phyloP scores from a whole-genome alignment of 2,888 invertebrate genomes.

The Alsophila aescularia region DNA sequence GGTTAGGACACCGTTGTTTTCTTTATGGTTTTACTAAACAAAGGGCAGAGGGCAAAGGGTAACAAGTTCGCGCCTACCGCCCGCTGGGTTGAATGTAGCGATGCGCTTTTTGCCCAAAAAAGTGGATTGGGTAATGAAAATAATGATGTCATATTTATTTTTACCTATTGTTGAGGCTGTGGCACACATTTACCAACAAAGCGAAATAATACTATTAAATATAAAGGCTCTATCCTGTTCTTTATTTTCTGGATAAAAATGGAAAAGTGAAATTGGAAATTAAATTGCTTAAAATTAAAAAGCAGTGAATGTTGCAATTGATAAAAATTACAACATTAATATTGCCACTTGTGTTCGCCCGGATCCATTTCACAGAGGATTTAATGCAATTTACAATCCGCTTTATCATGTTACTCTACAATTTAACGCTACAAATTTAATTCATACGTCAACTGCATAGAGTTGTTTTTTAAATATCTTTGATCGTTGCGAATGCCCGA shows the following conservation, averaged over 20 bases:
- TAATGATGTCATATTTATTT: constrained; percentile 59
- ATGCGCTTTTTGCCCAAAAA: constrained; percentile 59
- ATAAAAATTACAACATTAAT: constrained; percentile 44
- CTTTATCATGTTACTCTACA: background rate
- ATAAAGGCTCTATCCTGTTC: too few relatives aligned
- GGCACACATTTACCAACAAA: background rate
- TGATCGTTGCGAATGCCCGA: constrained; percentile 20
- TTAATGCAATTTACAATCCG: constrained; percentile 41
- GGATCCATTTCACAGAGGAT: constrained; percentile 39
- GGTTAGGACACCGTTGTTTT: constrained; percentile 74
- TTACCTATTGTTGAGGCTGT: constrained; percentile 7
- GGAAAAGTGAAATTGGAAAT: background rate
- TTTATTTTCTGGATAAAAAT: background rate
- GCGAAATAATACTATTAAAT: too few relatives aligned
- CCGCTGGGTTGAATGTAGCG: constrained; percentile 60
- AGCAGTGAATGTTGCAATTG: constrained; percentile 49
- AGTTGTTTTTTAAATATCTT: constrained; percentile 19
- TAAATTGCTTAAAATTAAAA: constrained; percentile 19
- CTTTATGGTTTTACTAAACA: constrained; percentile 67
- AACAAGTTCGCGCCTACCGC: constrained; percentile 72
- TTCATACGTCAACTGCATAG: constrained; percentile 24
- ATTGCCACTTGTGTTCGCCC: constrained; percentile 49
- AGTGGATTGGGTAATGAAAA: constrained; percentile 54
- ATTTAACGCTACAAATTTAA: constrained; percentile 28
- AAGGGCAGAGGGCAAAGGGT: constrained; percentile 69